Percentiles rank a stretch among this genome's conserved stretches.
Evolutionary conservation across 2,797 vertebrate species (phyloP).

Genomic region (Leucoraja ocellata): DNA sequence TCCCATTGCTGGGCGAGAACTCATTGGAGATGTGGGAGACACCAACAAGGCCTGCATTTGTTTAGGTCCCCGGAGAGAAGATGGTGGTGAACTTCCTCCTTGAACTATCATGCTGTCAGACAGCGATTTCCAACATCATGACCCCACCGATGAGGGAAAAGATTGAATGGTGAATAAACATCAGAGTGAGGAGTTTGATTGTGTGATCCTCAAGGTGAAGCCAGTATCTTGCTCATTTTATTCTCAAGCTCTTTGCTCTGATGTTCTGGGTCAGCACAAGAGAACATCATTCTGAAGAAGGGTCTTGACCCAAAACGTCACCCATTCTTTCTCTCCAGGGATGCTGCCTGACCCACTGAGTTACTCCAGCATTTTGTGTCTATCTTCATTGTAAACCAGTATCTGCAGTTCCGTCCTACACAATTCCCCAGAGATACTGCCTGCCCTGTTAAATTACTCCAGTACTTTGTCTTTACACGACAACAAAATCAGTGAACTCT

Average conservation of each 20-base stretch:
- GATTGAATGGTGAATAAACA: background rate
- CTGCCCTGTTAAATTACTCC: no score
- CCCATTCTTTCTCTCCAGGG: no score
- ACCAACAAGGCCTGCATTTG: background rate
- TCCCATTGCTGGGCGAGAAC: background rate
- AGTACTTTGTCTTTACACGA: no score
- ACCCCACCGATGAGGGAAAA: background rate
- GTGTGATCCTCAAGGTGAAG: background rate
- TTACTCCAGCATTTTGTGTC: no score
- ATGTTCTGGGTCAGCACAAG: background rate
- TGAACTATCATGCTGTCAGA: background rate
- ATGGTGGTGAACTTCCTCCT: background rate
- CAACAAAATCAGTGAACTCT: background rate
- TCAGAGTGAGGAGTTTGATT: background rate
- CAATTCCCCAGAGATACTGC: no score
- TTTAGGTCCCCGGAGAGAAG: background rate
- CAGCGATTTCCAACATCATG: background rate
- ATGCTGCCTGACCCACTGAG: no score
- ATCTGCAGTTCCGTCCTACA: no score
- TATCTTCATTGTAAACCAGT: no score
- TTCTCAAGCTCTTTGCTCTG: background rate
- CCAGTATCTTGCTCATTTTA: background rate
- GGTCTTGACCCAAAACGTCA: no score
- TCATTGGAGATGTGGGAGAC: background rate
- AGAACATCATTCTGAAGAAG: no score